Evolutionary conservation across 2,797 vertebrate species (phyloP).

Genomic region (Melanotaenia boesemani): DNA sequence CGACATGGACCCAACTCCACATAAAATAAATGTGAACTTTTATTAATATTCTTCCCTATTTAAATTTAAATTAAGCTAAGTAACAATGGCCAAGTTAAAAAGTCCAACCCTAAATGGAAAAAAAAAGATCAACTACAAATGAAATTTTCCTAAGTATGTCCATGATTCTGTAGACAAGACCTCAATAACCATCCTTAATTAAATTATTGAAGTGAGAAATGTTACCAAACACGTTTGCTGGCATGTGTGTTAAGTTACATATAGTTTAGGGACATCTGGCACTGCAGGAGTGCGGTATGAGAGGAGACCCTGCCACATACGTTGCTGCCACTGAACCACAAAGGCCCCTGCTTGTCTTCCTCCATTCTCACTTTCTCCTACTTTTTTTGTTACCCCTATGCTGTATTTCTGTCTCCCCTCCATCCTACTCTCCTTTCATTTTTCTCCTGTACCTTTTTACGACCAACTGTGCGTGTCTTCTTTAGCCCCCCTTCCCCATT

Average conservation of each 20-base stretch:
- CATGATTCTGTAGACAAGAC: background rate
- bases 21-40: background rate
- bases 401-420: conserved; percentile 36
- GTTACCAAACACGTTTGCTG: conserved; percentile 13
- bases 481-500: conserved; percentile 32
- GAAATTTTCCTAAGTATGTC: background rate
- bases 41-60: background rate
- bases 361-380: conserved; percentile 1
- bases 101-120: background rate
- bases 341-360: conserved; percentile 13
- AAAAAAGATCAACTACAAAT: background rate
- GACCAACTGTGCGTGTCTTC: conserved; percentile 45
- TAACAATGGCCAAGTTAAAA: background rate
- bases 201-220: conserved; percentile 22
- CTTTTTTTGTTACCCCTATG: conserved; percentile 32
- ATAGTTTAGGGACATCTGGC: conserved; percentile 42
- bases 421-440: conserved; percentile 24
- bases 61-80: background rate
- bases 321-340: conserved; percentile 55
- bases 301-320: conserved; percentile 28
- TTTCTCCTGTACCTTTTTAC: conserved; percentile 33
- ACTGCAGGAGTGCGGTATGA: background rate
- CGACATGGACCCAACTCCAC: no score
- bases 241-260: conserved; percentile 26
- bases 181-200: background rate